phyloP scores from a whole-genome alignment of 2,888 invertebrate species.

The Gymnoscelis rufifasciata region DNA sequence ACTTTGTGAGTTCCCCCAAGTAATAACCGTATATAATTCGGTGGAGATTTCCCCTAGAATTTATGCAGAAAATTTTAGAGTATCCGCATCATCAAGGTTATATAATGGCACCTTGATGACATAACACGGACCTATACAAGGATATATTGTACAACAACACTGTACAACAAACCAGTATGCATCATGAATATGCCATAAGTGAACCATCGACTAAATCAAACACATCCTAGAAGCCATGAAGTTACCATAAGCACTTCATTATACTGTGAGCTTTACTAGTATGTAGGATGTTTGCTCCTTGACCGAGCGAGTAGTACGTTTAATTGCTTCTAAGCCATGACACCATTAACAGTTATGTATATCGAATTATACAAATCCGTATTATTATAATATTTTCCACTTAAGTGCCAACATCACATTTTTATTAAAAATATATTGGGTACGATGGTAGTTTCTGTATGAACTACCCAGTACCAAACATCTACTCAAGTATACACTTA shows the following conservation, averaged over 20 bases:
- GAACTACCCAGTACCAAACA: no score
- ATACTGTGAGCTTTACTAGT: constrained; percentile 1
- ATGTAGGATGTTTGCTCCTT: constrained; percentile 60
- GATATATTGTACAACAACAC: no score
- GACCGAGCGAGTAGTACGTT: constrained; percentile 51
- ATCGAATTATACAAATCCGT: constrained; percentile 21
- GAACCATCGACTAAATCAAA: constrained; percentile 1
- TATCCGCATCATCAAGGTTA: not conserved
- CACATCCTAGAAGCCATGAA: not conserved
- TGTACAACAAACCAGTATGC: constrained; percentile 4
- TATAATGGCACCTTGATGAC: constrained; percentile 35
- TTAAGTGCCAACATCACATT: constrained; percentile 7
- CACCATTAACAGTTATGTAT: constrained; percentile 53
- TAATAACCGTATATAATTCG: no score
- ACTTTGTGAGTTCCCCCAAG: no score
- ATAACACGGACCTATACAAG: constrained; percentile 40
- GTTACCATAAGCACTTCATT: not conserved
- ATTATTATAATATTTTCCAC: constrained; percentile 25
- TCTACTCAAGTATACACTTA: not conserved
- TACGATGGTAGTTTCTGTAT: no score
- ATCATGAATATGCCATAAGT: constrained; percentile 1
- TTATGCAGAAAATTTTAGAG: no score
- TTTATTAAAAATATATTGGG: no score
- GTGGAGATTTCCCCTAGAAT: no score
- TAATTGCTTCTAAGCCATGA: constrained; percentile 56